Percentiles rank a stretch among this genome's conserved stretches.
phyloP scores from a whole-genome alignment of 2,113 vertebrate species.

The Vimba vimba region DNA sequence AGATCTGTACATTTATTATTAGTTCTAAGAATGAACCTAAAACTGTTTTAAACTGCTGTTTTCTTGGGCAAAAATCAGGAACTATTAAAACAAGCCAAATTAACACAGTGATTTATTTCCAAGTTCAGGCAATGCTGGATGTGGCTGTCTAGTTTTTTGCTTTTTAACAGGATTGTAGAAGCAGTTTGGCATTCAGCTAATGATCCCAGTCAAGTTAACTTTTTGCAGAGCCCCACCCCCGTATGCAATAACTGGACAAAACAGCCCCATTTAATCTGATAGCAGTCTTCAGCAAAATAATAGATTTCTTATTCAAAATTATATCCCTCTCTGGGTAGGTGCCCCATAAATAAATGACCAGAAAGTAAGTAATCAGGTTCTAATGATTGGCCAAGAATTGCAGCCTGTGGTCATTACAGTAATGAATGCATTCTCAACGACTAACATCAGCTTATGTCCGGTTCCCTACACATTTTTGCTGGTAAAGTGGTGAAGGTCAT shows the following conservation, averaged over 20 bases:
- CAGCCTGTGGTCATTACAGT: not conserved
- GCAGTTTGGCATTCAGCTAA: slow-evolving; percentile 14
- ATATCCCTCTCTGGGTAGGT: not conserved
- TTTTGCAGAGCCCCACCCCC: not conserved
- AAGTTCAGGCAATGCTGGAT: slow-evolving; percentile 9
- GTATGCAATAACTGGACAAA: not conserved
- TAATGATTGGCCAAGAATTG: slow-evolving; percentile 22
- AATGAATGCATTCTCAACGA: slow-evolving; percentile 15
- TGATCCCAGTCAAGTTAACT: not conserved
- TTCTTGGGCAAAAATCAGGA: not conserved
- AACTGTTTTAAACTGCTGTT: not conserved
- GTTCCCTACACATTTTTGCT: not conserved
- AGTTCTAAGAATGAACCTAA: not conserved
- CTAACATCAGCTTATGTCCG: slow-evolving; percentile 11
- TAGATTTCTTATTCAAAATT: not conserved
- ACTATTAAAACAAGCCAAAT: slow-evolving; percentile 3
- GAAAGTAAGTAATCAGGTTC: slow-evolving; percentile 15
- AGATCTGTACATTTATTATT: not conserved
- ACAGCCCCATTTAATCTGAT: not conserved
- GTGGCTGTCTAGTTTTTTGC: not conserved
- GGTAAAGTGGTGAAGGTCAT: slow-evolving; percentile 4
- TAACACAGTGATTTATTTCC: not conserved
- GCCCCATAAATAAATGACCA: not conserved
- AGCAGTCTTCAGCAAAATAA: slow-evolving; percentile 1
- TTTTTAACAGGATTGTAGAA: slow-evolving; percentile 1